Evolutionary conservation across 2,888 invertebrate species (phyloP).

Genomic region (Andrena bucephala): DNA sequence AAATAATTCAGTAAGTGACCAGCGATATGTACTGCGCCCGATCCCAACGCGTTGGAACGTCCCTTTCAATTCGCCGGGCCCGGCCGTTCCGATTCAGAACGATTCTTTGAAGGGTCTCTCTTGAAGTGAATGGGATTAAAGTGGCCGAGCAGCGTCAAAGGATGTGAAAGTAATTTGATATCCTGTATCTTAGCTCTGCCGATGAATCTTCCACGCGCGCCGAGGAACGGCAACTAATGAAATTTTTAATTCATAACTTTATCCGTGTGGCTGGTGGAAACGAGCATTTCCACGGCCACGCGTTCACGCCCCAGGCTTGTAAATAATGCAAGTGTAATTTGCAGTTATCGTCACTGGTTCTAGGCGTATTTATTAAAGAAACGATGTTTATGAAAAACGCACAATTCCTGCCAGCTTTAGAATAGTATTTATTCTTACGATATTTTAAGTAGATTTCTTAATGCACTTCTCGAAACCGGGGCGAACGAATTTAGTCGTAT

Average conservation of each 20-base stretch:
- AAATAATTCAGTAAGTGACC: slow-evolving; percentile 68
- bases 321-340: slow-evolving; percentile 40
- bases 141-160: slow-evolving; percentile 65
- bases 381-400: background rate
- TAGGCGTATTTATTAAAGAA: slow-evolving; percentile 10
- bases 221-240: slow-evolving; percentile 47
- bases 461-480: slow-evolving; percentile 1
- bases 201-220: slow-evolving; percentile 20
- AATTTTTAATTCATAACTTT: slow-evolving; percentile 45
- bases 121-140: slow-evolving; percentile 69
- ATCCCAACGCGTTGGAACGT: slow-evolving; percentile 57
- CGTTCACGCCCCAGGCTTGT: slow-evolving; percentile 19
- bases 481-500: background rate
- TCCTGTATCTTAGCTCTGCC: slow-evolving; percentile 52
- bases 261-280: background rate
- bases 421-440: slow-evolving; percentile 49
- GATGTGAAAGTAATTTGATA: slow-evolving; percentile 67
- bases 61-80: slow-evolving; percentile 39
- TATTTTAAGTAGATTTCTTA: background rate
- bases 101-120: slow-evolving; percentile 63
- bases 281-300: background rate
- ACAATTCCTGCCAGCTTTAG: slow-evolving; percentile 10
- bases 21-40: slow-evolving; percentile 46
- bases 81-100: slow-evolving; percentile 41
- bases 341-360: background rate